Percentiles rank a stretch among this genome's conserved stretches.
phyloP scores from a whole-genome alignment of 2,797 vertebrate species.

The Acanthurus tractus region DNA sequence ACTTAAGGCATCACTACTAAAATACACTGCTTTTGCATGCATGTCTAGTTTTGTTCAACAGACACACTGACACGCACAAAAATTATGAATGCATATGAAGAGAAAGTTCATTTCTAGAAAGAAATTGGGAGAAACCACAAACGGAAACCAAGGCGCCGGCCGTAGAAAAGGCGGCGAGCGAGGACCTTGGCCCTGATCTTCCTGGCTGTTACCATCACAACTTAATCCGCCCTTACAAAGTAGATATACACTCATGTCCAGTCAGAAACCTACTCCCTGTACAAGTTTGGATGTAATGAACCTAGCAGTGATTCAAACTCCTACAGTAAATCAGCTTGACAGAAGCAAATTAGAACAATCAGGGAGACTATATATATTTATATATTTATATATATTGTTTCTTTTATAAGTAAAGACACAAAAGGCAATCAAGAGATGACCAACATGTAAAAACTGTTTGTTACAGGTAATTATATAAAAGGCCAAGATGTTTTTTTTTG shows the following conservation, averaged over 20 bases:
- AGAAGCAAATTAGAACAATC: conserved; percentile 80
- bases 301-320: conserved; percentile 74
- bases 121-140: conserved; percentile 73
- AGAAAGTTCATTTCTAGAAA: conserved; percentile 77
- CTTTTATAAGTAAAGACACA: conserved; percentile 88
- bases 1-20: conserved; percentile 87
- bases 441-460: conserved; percentile 88
- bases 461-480: conserved; percentile 90
- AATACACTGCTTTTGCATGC: conserved; percentile 87
- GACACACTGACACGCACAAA: conserved; percentile 85
- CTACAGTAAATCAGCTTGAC: conserved; percentile 78
- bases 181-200: conserved; percentile 47
- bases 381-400: conserved; percentile 81
- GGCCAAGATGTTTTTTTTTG: conserved; percentile 81
- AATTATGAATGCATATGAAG: conserved; percentile 83
- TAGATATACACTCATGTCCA: conserved; percentile 67
- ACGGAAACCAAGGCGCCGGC: conserved; percentile 60
- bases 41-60: conserved; percentile 87
- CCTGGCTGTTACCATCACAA: conserved; percentile 64
- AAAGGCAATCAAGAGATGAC: conserved; percentile 88
- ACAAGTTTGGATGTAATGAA: conserved; percentile 71
- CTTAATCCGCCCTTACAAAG: conserved; percentile 63
- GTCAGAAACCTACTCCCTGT: conserved; percentile 72
- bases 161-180: conserved; percentile 53
- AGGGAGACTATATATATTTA: conserved; percentile 82